Base-by-base conservation (phyloP, 1,140 invertebrate genomes). In the Drosophila rufa region DNA sequence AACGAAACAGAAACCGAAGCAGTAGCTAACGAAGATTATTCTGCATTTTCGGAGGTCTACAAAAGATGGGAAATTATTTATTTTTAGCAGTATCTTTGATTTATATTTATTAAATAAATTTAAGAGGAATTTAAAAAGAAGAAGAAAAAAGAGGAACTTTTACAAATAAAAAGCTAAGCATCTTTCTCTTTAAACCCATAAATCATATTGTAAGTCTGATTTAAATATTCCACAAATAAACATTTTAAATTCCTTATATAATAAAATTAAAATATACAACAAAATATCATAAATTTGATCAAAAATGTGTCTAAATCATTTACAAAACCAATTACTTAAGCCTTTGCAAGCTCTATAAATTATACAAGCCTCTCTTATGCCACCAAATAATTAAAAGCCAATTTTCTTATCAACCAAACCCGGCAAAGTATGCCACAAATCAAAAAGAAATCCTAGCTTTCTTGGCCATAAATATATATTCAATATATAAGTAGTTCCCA, bases 351-450 rank as follows among this genome's bases (percentile, higher is more conserved):
- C 22, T 33, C 1, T 22, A 67, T 47, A 48, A 40, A 25, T 33
- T 42, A 65, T 43, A 2, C 0, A 59, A 11, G 7, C 17, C 4
- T n/a, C 3, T 22, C 4, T n/a, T 36, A 17, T 58, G 27, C 15
- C 14, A 36, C 5, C 30, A 43, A n/a, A n/a, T 38, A 33, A 12
- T 65, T 65, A 14, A 46, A 45, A 58, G 7, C 3, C 7, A 14
- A 53, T 66, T 66, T 67, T 45, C 38, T 30, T 30, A 69, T 67
- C 19, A 7, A 4, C 2, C 14, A 22, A 68, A 36, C 67, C 22
- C 48, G 7, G 12, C 17, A 40, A 36, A 40, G 60, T 17, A 43
- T 19, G 46, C 19, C 46, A 65, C 66, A 66, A 50, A 66, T 60
- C 42, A 60, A 38, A 22, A 30, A 9, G 50, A 30, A 38, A n/a